phyloP scores from a whole-genome alignment of 2,888 invertebrate genomes.

The Cordilura impudica region DNA sequence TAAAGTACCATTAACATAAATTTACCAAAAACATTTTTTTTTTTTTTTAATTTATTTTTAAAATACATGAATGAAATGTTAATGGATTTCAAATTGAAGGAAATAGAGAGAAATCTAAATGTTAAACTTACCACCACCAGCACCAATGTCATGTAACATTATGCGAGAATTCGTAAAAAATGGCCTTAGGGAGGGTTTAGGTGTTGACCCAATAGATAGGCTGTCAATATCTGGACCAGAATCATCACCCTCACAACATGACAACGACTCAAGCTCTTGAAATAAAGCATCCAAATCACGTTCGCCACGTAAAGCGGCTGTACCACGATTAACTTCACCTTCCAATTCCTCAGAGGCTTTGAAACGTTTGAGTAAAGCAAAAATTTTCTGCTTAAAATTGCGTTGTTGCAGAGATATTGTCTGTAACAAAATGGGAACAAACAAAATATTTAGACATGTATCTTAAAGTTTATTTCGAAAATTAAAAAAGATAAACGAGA shows the following conservation, averaged over 20 bases:
- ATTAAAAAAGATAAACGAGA: not conserved
- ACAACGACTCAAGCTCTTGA: conserved; percentile 96
- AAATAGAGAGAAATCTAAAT: conserved; percentile 1
- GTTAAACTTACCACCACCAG: conserved; percentile 64
- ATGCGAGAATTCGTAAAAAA: conserved; percentile 96
- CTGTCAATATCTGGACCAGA: conserved; percentile 97
- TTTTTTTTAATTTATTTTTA: not conserved
- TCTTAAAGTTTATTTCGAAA: not conserved
- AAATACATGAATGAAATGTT: conserved; percentile 14
- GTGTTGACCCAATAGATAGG: conserved; percentile 97
- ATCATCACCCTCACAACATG: conserved; percentile 89
- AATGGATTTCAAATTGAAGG: conserved; percentile 7
- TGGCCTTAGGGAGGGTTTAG: conserved; percentile 95
- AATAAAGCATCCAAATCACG: conserved; percentile 96
- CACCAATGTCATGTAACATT: conserved; percentile 80
- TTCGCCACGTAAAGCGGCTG: conserved; percentile 84
- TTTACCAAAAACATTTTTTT: not conserved
- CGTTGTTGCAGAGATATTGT: conserved; percentile 84
- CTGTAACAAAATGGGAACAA: conserved; percentile 63
- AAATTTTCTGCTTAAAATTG: conserved; percentile 98
- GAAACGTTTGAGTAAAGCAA: conserved; percentile 95
- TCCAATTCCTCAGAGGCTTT: conserved; percentile 94
- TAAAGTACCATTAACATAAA: conserved; percentile 2
- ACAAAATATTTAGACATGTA: conserved; percentile 16
- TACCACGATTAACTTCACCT: conserved; percentile 81